Evolutionary conservation across 2,888 invertebrate species (phyloP).

Genomic region (Luffia ferchaultella): DNA sequence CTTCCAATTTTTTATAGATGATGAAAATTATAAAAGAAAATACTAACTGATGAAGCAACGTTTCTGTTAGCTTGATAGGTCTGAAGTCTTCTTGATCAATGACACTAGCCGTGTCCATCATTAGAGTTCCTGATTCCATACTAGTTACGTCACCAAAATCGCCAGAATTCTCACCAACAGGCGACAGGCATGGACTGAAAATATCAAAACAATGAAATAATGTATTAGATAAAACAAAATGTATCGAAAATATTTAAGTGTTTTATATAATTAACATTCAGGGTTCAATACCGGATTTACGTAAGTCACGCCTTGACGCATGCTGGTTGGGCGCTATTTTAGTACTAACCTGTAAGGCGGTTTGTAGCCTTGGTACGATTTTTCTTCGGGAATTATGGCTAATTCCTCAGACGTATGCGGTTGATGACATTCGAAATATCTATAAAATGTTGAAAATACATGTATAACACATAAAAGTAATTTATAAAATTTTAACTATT

Average conservation of each 20-base stretch:
- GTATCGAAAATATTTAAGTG: too few species aligned
- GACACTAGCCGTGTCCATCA: slow-evolving; percentile 7
- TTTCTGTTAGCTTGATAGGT: slow-evolving; percentile 29
- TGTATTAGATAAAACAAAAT: too few species aligned
- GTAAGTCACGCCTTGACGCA: too few species aligned
- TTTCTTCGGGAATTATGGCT: too few species aligned
- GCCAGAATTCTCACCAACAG: slow-evolving; percentile 21
- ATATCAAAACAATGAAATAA: slow-evolving; percentile 3
- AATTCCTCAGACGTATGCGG: slow-evolving; percentile 20
- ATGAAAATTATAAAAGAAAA: slow-evolving; percentile 3
- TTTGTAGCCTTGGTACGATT: too few species aligned
- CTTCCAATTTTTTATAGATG: too few species aligned
- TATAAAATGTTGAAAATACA: too few species aligned
- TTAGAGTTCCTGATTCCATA: slow-evolving; percentile 16
- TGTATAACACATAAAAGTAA: too few species aligned
- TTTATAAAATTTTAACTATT: too few species aligned
- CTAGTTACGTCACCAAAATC: slow-evolving; percentile 22
- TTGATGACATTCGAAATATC: slow-evolving; percentile 33
- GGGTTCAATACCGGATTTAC: too few species aligned
- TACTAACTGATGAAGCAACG: slow-evolving; percentile 33
- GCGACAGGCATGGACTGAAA: slow-evolving; percentile 24
- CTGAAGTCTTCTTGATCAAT: slow-evolving; percentile 16
- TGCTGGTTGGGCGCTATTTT: too few species aligned
- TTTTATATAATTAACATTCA: too few species aligned
- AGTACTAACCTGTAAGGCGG: background rate